phyloP scores from a whole-genome alignment of 2,888 invertebrate species.

The Trilocha varians region DNA sequence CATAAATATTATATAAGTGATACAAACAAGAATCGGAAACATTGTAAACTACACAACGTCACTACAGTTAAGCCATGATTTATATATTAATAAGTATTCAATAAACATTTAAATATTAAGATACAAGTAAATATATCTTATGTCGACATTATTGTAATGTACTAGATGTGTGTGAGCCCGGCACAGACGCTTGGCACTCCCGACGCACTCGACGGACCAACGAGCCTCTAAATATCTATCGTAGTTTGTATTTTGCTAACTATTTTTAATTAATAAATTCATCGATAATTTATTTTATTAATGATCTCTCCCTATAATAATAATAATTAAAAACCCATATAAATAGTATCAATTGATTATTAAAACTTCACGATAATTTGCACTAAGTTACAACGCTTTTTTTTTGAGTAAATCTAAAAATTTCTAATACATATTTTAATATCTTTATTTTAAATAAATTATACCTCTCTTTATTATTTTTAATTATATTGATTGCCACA shows the following conservation, averaged over 20 bases:
- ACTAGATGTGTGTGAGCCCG: neutral
- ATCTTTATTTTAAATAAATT: conserved; percentile 68
- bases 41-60: conserved; percentile 69
- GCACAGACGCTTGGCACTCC: conserved; percentile 16
- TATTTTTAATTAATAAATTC: conserved; percentile 74
- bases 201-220: conserved; percentile 62
- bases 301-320: conserved; percentile 25
- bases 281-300: conserved; percentile 22
- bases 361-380: conserved; percentile 61
- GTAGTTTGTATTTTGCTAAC: conserved; percentile 72
- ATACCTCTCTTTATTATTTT: conserved; percentile 67
- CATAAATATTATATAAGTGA: conserved; percentile 48
- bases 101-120: conserved; percentile 24
- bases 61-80: conserved; percentile 71
- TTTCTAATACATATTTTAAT: conserved; percentile 66
- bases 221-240: conserved; percentile 71
- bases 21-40: conserved; percentile 69
- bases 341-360: conserved; percentile 71
- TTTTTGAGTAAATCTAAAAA: conserved; percentile 68
- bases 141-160: conserved; percentile 43
- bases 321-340: conserved; percentile 73
- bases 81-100: conserved; percentile 48
- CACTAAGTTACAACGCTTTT: conserved; percentile 73
- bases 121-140: conserved; percentile 56
- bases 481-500: conserved; percentile 68